Evolutionary conservation across 2,113 vertebrate genomes (phyloP).

Genomic region (Pachypanchax playfairii): DNA sequence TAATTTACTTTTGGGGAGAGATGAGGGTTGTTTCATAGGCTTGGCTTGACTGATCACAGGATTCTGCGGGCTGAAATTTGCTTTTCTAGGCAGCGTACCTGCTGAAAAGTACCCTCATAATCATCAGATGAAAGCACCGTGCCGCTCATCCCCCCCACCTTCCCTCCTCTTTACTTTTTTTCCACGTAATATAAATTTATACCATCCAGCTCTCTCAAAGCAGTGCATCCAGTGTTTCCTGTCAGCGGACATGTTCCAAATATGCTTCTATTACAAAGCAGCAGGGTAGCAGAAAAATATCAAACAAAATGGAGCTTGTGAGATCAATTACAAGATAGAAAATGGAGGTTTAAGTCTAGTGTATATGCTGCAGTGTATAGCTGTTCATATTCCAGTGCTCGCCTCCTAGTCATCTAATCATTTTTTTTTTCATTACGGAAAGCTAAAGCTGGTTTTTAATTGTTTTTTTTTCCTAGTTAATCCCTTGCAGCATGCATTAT

Average conservation of each 20-base stretch:
- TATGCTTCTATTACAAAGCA: constrained; percentile 67
- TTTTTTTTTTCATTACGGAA: constrained; percentile 54
- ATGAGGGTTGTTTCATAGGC: constrained; percentile 28
- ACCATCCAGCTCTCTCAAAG: constrained; percentile 53
- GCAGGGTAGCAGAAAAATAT: constrained; percentile 63
- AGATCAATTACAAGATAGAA: constrained; percentile 79
- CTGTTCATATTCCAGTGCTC: constrained; percentile 60
- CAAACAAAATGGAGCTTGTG: constrained; percentile 79
- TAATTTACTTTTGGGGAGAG: constrained; percentile 13
- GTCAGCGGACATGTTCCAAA: constrained; percentile 66
- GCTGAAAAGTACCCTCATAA: constrained; percentile 65
- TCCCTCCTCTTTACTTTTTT: constrained; percentile 43
- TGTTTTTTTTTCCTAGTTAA: constrained; percentile 61
- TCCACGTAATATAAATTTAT: constrained; percentile 50
- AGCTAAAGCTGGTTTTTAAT: constrained; percentile 58
- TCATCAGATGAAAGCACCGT: constrained; percentile 61
- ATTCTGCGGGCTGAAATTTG: constrained; percentile 39
- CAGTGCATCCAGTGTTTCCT: constrained; percentile 57
- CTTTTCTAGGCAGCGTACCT: constrained; percentile 60
- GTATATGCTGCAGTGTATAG: constrained; percentile 65
- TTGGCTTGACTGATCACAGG: constrained; percentile 36
- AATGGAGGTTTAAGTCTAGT: constrained; percentile 74
- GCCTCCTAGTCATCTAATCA: constrained; percentile 57
- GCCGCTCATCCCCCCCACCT: constrained; percentile 43
- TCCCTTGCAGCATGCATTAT: constrained; percentile 36